Evolutionary conservation across 2,797 vertebrate genomes (phyloP), one percentile per base, ranked within the genome.

Genomic region (Trematomus bernacchii): DNA sequence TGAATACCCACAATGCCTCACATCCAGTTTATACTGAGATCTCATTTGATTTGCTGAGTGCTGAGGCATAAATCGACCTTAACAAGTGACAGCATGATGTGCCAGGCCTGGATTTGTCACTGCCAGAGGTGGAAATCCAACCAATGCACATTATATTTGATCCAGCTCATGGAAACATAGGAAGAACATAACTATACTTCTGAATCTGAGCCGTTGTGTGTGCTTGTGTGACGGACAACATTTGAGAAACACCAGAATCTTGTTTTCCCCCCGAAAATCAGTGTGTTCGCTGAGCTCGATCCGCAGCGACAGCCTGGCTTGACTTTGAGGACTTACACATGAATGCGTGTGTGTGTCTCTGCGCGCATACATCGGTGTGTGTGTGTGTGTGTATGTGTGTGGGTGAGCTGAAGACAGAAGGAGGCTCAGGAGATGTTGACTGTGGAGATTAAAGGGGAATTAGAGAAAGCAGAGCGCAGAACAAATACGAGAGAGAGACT

Each of bases 341-440:
- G 50, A 76, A 75, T 54, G 52, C 44, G 48, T 47, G 9, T 58
- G 73, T 79, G 67, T 67, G 59, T 74, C 15, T 65, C 3, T 42
- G 60, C 58, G 40, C 40, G 40, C 46, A 15, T 71, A 7, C 23
- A 5, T 67, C 0, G 53, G 42, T 70, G n/a, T 44, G 53, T 43
- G n/a, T 44, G 53, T 43, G n/a, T 59, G 12, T 65, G 33, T 57
- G 63, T 71, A 15, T 64, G 52, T 47, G 70, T 46, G 67, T 55
- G 65, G 43, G 60, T 60, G 50, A 62, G 78, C 55, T 52, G 68
- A 71, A 82, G 83, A 86, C 85, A 90, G 88, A 88, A 78, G 83
- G 87, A 75, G 76, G 81, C 85, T 89, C 83, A 82, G 82, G 85
- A 93, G 82, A 88, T 92, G 91, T 91, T 87, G 92, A 91, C 90